phyloP scores from a whole-genome alignment of 2,113 vertebrate species.

The Nibea albiflora region DNA sequence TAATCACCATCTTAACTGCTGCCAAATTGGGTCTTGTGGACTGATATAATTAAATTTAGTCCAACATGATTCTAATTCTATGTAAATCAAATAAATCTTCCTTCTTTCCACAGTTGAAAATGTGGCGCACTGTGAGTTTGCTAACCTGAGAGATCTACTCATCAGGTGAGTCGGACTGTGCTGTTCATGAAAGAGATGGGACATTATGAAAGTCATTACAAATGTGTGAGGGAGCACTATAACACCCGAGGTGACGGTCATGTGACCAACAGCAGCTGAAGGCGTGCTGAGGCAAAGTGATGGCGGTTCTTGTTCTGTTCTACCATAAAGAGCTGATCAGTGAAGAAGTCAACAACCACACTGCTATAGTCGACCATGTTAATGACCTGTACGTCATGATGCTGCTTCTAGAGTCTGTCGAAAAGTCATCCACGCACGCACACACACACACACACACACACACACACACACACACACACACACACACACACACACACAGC shows the following conservation, averaged over 20 bases:
- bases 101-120: constrained; percentile 91
- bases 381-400: too few relatives aligned
- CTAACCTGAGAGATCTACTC: constrained; percentile 92
- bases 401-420: too few relatives aligned
- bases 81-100: neutral
- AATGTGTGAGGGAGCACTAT: neutral
- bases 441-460: too few relatives aligned
- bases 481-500: too few relatives aligned
- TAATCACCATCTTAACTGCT: neutral
- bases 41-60: too few relatives aligned
- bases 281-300: neutral
- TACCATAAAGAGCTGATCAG: too few relatives aligned
- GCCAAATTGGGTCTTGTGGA: neutral
- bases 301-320: too few relatives aligned
- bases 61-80: neutral
- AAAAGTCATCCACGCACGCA: too few relatives aligned
- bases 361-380: too few relatives aligned
- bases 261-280: neutral
- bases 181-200: neutral
- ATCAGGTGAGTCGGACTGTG: constrained; percentile 88
- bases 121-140: constrained; percentile 91
- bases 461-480: too few relatives aligned
- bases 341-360: too few relatives aligned
- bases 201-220: neutral
- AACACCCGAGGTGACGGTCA: neutral